Percentiles rank a stretch among this genome's conserved stretches.
Evolutionary conservation across 23 tunicate species (phyloP).

Genomic region (Halocynthia roretzi): DNA sequence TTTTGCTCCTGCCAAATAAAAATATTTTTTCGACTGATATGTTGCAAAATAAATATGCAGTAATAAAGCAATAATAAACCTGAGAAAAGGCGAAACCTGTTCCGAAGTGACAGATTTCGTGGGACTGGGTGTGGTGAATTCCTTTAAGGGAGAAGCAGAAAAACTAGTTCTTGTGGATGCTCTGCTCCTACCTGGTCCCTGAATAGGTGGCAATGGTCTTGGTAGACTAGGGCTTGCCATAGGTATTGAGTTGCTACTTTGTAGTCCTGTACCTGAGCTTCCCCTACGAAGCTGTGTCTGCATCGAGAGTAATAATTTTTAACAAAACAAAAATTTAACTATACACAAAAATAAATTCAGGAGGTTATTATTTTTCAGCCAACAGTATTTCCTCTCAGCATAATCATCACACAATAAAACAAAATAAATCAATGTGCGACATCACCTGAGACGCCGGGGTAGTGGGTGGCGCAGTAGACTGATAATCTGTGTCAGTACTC

Average conservation of each 20-base stretch:
- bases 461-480: slow-evolving; percentile 80
- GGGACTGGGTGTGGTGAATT: slow-evolving; percentile 15
- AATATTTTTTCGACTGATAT: background rate
- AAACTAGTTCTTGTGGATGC: slow-evolving; percentile 39
- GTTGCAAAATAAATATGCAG: background rate
- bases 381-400: no score
- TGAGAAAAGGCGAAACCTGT: background rate
- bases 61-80: background rate
- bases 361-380: no score
- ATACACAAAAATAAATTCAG: no score
- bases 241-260: slow-evolving; percentile 2
- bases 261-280: slow-evolving; percentile 5
- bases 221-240: slow-evolving; percentile 25
- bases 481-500: slow-evolving; percentile 37
- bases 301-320: background rate
- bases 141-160: slow-evolving; percentile 19
- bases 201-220: slow-evolving; percentile 41
- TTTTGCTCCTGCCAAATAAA: background rate
- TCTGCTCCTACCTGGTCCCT: slow-evolving; percentile 15
- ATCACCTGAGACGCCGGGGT: slow-evolving; percentile 58
- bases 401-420: background rate
- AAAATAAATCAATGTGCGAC: background rate
- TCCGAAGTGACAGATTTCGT: background rate
- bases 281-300: slow-evolving; percentile 16
- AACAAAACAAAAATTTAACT: background rate